A percentile compares a stretch with the other conserved stretches of the same genome.
These are phyloP conservation scores for Aplochiton taeniatus DNA, from an alignment of 2,797 vertebrate species.

Conservation along the genomic window DNA sequence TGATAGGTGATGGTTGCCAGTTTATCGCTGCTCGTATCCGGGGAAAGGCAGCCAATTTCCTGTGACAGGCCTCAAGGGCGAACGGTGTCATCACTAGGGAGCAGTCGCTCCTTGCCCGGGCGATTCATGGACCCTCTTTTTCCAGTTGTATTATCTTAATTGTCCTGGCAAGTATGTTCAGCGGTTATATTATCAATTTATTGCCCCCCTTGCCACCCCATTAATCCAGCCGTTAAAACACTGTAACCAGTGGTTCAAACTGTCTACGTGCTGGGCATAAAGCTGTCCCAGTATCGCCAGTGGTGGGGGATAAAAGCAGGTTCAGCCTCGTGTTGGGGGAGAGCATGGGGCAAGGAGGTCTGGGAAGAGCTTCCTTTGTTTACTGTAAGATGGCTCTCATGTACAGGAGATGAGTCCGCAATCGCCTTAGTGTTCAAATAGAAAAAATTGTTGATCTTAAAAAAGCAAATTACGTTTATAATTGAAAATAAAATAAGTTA, in stretches of 20 bases:
- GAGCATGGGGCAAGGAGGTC: slow-evolving; percentile 41
- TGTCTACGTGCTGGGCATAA: slow-evolving; percentile 64
- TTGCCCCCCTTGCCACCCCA: slow-evolving; percentile 79
- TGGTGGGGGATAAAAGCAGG: slow-evolving; percentile 50
- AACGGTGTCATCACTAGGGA: slow-evolving; percentile 48
- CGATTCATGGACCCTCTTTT: slow-evolving; percentile 73
- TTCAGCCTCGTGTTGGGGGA: slow-evolving; percentile 35
- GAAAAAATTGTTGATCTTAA: too few species aligned
- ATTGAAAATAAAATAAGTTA: neutral
- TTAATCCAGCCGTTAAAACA: slow-evolving; percentile 83
- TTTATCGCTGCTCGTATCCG: slow-evolving; percentile 48
- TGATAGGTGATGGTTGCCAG: slow-evolving; percentile 42
- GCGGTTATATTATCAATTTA: slow-evolving; percentile 82
- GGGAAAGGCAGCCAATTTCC: slow-evolving; percentile 41
- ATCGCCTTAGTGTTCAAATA: too few species aligned
- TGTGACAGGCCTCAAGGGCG: slow-evolving; percentile 64
- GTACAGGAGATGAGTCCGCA: too few species aligned
- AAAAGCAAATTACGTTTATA: too few species aligned
- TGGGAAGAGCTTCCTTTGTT: slow-evolving; percentile 77
- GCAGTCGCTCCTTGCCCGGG: slow-evolving; percentile 64
- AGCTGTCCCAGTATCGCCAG: slow-evolving; percentile 70
- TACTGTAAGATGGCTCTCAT: too few species aligned
- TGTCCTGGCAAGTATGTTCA: slow-evolving; percentile 82
- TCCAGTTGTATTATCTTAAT: slow-evolving; percentile 83
- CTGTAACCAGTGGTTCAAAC: slow-evolving; percentile 72